Percentiles rank a stretch among this genome's conserved stretches.
phyloP scores from a whole-genome alignment of 2,888 invertebrate species.

The Odontothrips loti region DNA sequence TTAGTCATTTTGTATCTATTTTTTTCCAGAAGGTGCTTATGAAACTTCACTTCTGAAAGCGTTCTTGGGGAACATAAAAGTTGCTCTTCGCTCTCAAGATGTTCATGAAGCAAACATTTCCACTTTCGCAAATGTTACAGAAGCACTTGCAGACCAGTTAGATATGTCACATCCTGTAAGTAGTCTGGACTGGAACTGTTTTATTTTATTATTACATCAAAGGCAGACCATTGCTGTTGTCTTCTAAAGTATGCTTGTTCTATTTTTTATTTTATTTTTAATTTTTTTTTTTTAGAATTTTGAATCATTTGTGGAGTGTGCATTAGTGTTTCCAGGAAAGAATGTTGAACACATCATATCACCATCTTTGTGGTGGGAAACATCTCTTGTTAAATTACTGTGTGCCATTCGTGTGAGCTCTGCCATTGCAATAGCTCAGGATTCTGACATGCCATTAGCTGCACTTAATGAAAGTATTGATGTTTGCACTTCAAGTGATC shows the following conservation, averaged over 20 bases:
- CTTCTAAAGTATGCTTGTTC: too few relatives aligned
- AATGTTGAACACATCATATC: neutral
- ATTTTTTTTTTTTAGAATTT: too few relatives aligned
- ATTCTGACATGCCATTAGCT: neutral
- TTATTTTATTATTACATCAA: neutral
- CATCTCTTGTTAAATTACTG: neutral
- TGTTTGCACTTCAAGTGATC: neutral
- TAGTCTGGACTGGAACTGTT: neutral
- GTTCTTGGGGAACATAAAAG: neutral
- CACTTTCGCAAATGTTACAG: neutral
- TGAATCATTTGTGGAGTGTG: neutral
- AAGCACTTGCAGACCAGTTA: neutral
- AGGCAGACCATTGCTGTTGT: neutral
- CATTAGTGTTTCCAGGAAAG: neutral
- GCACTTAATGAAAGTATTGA: conserved; percentile 2
- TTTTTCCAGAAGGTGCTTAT: too few relatives aligned
- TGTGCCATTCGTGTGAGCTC: conserved; percentile 5
- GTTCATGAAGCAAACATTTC: neutral
- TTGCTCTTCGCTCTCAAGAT: conserved; percentile 2
- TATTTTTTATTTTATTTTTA: too few relatives aligned
- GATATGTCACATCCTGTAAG: neutral
- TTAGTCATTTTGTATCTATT: too few relatives aligned
- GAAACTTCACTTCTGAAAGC: neutral
- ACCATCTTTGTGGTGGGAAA: conserved; percentile 5
- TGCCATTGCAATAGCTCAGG: conserved; percentile 9